Conservation (phyloP, 2,113 vertebrate genomes). For the Heterocephalus glaber region DNA sequence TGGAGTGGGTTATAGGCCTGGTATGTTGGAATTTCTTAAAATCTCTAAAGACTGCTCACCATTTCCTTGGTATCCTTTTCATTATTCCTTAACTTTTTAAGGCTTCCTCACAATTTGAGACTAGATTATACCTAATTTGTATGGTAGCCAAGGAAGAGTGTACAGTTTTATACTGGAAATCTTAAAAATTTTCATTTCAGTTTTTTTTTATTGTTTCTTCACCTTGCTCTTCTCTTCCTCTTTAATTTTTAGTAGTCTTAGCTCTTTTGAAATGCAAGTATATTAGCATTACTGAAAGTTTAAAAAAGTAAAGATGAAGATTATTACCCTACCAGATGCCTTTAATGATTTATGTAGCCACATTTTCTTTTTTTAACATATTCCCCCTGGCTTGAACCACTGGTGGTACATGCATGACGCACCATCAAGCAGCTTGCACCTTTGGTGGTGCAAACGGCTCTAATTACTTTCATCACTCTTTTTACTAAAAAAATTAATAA, state of each 20-base stretch:
- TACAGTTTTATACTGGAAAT: neutral
- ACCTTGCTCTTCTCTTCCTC: neutral
- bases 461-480: neutral
- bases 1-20: neutral
- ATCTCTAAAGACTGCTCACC: neutral
- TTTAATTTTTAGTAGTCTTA: slow-evolving; percentile 21
- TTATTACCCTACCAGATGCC: neutral
- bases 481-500: neutral
- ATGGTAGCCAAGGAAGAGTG: neutral
- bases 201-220: neutral
- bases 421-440: neutral
- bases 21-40: neutral
- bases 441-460: neutral
- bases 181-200: neutral
- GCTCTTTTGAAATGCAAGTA: neutral
- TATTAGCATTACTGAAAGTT: slow-evolving; percentile 11
- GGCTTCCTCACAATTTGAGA: neutral
- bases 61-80: neutral
- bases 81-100: neutral
- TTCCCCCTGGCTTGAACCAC: neutral
- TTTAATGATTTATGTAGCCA: neutral
- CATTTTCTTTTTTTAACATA: neutral
- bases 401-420: neutral
- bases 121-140: neutral
- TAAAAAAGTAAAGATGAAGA: neutral